Evolutionary conservation across 2,797 vertebrate species (phyloP).

Genomic region (Rhynchonycteris naso): DNA sequence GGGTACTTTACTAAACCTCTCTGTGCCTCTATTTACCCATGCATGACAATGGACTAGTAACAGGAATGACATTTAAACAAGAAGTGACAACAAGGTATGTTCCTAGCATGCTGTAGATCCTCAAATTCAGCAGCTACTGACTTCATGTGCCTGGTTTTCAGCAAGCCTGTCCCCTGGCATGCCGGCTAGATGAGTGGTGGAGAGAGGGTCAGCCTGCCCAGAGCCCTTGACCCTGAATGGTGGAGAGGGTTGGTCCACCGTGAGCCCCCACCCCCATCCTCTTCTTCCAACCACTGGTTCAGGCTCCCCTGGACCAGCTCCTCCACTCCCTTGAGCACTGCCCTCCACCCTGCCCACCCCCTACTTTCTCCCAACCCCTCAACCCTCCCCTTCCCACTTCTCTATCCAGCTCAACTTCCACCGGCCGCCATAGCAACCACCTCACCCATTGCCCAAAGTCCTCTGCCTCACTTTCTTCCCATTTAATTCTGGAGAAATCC

Average conservation of each 20-base stretch:
- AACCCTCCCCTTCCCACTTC: neutral
- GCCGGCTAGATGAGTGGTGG: no score
- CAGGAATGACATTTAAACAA: neutral
- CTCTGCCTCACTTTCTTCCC: neutral
- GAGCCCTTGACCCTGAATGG: neutral
- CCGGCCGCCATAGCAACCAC: rapidly evolving
- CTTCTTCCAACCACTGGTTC: neutral
- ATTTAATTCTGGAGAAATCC: neutral
- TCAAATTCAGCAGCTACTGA: rapidly evolving
- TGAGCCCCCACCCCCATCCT: neutral
- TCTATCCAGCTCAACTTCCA: neutral
- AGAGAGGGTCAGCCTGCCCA: neutral
- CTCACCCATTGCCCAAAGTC: rapidly evolving
- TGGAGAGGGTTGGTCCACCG: neutral
- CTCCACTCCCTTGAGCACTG: rapidly evolving
- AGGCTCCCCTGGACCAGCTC: neutral
- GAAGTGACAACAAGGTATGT: rapidly evolving
- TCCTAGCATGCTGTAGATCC: rapidly evolving
- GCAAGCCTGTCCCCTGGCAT: rapidly evolving
- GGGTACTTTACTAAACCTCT: neutral
- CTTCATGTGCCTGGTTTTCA: neutral
- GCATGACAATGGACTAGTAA: rapidly evolving
- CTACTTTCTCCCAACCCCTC: neutral
- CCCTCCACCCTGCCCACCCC: neutral
- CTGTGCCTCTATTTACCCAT: rapidly evolving